Base-by-base conservation (phyloP, 1,140 invertebrate species). In the Drosophila prosaltans region DNA sequence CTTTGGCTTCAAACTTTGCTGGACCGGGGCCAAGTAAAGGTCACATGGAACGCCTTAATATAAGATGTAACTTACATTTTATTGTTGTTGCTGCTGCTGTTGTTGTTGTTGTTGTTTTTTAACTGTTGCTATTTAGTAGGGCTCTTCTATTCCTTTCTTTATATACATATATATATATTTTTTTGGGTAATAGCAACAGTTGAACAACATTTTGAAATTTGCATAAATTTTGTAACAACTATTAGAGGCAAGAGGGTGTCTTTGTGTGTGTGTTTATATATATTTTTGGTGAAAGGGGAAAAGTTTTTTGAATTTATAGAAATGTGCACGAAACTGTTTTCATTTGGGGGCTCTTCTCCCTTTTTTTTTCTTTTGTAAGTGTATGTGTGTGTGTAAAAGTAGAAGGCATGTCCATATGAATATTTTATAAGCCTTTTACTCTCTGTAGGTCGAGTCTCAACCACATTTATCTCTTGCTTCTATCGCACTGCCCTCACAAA, bases 171-270 rank as follows among this genome's bases (percentile, higher is more conserved):
- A 41, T 16, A 28, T 16, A 48, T 9, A 16, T 64, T 11, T 62
- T 39, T 39, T 40, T 21, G 16, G 26, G 67, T 40, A 24, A 32
- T 59, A 74, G 83, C 83, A 88, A 88, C 83, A 88, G 83, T 88
- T 89, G 80, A 88, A 89, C 76, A 83, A 89, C 76, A 83, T 80
- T 86, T 67, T 36, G 65, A 86, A 86, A 86, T 86, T 89, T 80
- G 63, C 84, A 89, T 88, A 83, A 88, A 83, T 88, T 83, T 80
- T 72, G 68, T 57, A 62, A 74, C 65, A 74, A 57, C 65, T 51
- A 51, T 57, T 39, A 45, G 24, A 43, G 32, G 58, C 16, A 40
- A 16, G 28, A 8, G 45, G 43, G 11, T 65, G 54, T 43, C 41
- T 45, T 24, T 45, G 24, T 70, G n/a, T 51, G 40, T 64, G 10